Evolutionary conservation across 2,888 invertebrate genomes (phyloP).

Genomic region (Bellardia bayeri): DNA sequence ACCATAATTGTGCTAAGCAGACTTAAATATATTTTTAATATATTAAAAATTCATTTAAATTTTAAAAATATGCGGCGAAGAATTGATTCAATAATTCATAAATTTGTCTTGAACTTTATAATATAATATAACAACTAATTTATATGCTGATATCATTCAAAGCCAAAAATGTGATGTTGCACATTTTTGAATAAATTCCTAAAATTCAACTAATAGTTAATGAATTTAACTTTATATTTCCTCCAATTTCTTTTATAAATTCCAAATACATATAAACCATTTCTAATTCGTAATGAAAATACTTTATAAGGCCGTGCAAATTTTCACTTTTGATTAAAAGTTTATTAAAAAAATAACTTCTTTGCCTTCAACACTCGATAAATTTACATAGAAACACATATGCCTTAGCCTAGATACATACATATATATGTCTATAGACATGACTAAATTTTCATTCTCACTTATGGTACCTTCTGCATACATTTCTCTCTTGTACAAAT

Average conservation of each 20-base stretch:
- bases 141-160: no score
- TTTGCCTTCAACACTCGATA: background rate
- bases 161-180: no score
- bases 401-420: background rate
- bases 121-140: no score
- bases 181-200: no score
- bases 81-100: no score
- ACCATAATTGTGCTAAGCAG: no score
- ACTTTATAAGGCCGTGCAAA: background rate
- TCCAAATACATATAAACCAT: background rate
- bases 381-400: background rate
- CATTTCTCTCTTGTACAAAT: constrained; percentile 41
- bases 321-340: constrained; percentile 9
- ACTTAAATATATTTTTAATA: no score
- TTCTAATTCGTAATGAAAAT: constrained; percentile 2
- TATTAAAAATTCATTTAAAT: no score
- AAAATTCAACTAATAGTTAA: no score
- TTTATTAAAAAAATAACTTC: background rate
- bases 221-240: no score
- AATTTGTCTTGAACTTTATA: no score
- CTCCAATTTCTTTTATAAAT: background rate
- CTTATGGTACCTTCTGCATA: background rate
- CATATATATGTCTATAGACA: background rate
- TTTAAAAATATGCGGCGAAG: no score
- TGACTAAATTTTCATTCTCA: background rate